phyloP scores from a whole-genome alignment of 2,888 invertebrate genomes.

The Harpalus rufipes region DNA sequence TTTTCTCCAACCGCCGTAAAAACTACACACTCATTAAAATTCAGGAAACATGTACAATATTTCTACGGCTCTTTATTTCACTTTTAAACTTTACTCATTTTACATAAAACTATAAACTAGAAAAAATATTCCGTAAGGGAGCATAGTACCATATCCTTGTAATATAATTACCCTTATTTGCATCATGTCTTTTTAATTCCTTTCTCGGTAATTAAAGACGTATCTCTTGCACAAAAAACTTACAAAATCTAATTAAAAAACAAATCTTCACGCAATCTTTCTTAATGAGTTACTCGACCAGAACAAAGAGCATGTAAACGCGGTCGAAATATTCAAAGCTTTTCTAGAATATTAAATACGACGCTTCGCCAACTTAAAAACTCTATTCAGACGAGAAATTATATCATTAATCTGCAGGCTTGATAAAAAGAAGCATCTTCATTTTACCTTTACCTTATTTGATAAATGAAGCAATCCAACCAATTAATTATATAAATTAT shows the following conservation, averaged over 20 bases:
- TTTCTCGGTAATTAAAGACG: conserved; percentile 52
- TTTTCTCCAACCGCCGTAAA: conserved; percentile 1
- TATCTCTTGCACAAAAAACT: conserved; percentile 37
- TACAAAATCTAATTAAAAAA: conserved; percentile 64
- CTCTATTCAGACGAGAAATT: conserved; percentile 14
- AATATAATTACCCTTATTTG: conserved; percentile 57
- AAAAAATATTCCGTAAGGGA: not conserved
- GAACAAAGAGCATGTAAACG: conserved; percentile 62
- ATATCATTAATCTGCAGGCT: conserved; percentile 1
- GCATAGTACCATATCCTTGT: not conserved
- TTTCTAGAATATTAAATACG: conserved; percentile 57
- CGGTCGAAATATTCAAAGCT: conserved; percentile 55
- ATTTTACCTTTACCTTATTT: not conserved
- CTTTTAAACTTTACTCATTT: not conserved
- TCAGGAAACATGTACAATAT: conserved; percentile 15
- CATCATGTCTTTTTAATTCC: conserved; percentile 59
- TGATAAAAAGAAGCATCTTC: not conserved
- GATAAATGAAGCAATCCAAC: not conserved
- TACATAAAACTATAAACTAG: not conserved
- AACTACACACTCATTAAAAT: conserved; percentile 31
- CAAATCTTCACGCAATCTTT: conserved; percentile 66
- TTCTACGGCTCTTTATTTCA: not conserved
- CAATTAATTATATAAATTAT: not conserved
- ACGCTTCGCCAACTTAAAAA: conserved; percentile 15
- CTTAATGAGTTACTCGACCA: conserved; percentile 64